Evolutionary conservation across 2,113 vertebrate species (phyloP).

Genomic region (Catharus bicknelli): DNA sequence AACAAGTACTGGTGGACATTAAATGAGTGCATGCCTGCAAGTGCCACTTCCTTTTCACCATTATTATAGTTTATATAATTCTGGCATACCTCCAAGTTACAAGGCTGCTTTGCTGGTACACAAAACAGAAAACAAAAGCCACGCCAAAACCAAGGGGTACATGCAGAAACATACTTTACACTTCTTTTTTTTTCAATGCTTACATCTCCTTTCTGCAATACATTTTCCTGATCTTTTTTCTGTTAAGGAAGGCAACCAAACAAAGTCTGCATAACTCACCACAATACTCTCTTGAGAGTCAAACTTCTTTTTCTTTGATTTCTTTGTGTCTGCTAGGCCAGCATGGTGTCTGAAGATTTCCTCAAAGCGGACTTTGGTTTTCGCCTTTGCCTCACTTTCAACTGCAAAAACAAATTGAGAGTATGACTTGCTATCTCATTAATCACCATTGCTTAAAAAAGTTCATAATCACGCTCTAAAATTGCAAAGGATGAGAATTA

Average conservation of each 20-base stretch:
- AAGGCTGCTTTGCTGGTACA: not conserved
- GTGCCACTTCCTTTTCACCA: not conserved
- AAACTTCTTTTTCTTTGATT: conserved; percentile 73
- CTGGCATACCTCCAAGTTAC: not conserved
- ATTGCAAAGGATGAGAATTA: not conserved
- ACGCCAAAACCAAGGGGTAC: not conserved
- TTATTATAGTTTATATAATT: not conserved
- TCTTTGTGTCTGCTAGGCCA: conserved; percentile 70
- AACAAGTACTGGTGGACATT: not conserved
- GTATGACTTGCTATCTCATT: not conserved
- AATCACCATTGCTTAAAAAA: not conserved
- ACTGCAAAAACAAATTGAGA: conserved; percentile 69
- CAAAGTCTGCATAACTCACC: conserved; percentile 72
- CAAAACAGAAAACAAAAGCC: not conserved
- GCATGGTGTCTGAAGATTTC: conserved; percentile 84
- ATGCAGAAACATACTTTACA: not conserved
- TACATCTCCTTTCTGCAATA: not conserved
- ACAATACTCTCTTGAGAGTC: conserved; percentile 78
- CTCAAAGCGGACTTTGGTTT: conserved; percentile 87
- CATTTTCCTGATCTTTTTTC: not conserved
- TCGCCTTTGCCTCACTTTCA: conserved; percentile 88
- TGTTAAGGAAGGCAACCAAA: not conserved
- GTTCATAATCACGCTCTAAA: not conserved
- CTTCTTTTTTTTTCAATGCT: not conserved
- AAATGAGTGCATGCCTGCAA: not conserved